Percentiles rank a stretch among this genome's conserved stretches.
These are phyloP conservation scores for Clunio marinus DNA, from an alignment of 2,888 invertebrate genomes.

Conservation along the genomic window DNA sequence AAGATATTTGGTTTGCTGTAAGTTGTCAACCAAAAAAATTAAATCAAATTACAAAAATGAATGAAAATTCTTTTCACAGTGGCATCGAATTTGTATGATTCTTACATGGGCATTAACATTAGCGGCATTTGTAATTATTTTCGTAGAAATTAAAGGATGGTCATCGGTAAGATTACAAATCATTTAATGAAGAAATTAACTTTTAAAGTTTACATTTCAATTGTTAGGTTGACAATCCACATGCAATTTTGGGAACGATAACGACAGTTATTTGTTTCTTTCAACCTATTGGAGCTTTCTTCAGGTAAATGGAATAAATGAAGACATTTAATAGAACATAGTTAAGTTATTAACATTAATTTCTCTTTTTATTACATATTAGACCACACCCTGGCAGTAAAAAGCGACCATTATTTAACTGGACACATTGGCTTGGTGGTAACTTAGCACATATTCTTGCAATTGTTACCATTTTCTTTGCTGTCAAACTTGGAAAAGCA, in stretches of 20 bases:
- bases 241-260: constrained; percentile 75
- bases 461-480: constrained; percentile 89
- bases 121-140: constrained; percentile 73
- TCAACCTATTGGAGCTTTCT: constrained; percentile 81
- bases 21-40: constrained; percentile 48
- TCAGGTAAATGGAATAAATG: constrained; percentile 53
- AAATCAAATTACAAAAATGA: not conserved
- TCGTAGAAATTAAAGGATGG: constrained; percentile 74
- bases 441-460: constrained; percentile 82
- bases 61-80: constrained; percentile 54
- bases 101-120: constrained; percentile 74
- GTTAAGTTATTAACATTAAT: not conserved
- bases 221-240: constrained; percentile 62
- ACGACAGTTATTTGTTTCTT: constrained; percentile 76
- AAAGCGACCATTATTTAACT: constrained; percentile 79
- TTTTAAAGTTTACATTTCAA: not conserved
- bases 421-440: constrained; percentile 71
- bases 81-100: constrained; percentile 82
- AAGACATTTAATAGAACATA: too few species aligned
- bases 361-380: not conserved
- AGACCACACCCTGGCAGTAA: constrained; percentile 74
- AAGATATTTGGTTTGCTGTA: constrained; percentile 92
- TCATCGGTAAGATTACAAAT: constrained; percentile 49
- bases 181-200: not conserved
- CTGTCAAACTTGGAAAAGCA: constrained; percentile 79